Base-by-base conservation (phyloP, 2,888 invertebrate species). In the Melanostoma mellinum region DNA sequence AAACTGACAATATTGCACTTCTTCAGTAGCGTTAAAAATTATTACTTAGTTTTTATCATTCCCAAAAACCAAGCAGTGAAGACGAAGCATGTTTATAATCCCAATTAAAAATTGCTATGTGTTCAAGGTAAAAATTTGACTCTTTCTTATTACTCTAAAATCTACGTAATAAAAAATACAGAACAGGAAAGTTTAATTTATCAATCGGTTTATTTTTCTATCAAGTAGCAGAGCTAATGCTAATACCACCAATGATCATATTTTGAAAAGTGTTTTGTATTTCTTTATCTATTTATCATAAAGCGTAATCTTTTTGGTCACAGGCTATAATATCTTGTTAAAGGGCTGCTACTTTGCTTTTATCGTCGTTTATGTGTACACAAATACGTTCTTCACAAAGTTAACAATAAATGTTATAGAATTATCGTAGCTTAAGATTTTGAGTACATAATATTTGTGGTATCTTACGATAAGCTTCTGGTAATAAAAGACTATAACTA, bases 21-120 rank as follows among this genome's bases (percentile, higher is more conserved):
- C 73, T 82, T 78, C 82, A 82, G 82, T 78, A 82, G 82, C 82
- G 73, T 77, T 82, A 60, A 32, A 53, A 67, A 72, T 82, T 68
- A 20, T 63, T 50, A 68, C 68, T 73, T 81, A n/a, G 20, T 20
- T 61, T 73, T 56, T 60, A 10, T n/a, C 53, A 33, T 36, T 36
- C 33, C 58, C 10, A 32, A 48, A 48, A 6, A 46, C 9, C 48
- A 35, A 35, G 38, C 20, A 50, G 30, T 50, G 30, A 8, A 36
- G 2, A 44, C 10, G 61, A 4, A 6, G 9, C 61, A 46, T 46
- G 46, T 50, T 20, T 20, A 20, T 20, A 20, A 48, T 50, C 38
- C 32, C 38, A 4, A 32, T 36, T 30, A 46, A 46, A 46, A 3
- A 38, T 36, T 4, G 32, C 3, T 33, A 46, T n/a, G 20, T 4